Evolutionary conservation across 2,888 invertebrate genomes (phyloP).

Genomic region (Mythimna ferrago): DNA sequence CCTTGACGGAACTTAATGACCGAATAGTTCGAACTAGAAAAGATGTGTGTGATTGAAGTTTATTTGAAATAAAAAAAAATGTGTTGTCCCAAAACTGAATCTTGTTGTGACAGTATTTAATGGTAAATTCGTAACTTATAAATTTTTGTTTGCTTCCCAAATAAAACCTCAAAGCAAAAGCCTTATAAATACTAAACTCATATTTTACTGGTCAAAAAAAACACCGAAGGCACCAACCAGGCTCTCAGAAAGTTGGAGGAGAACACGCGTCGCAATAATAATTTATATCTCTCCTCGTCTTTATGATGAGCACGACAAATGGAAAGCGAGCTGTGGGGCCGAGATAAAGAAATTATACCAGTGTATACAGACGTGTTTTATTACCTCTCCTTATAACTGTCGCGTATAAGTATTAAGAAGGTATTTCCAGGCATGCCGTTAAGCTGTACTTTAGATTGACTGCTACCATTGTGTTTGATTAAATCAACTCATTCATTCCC

Average conservation of each 20-base stretch:
- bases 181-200: conserved; percentile 12
- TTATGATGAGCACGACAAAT: conserved; percentile 84
- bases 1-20: too few relatives aligned
- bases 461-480: conserved; percentile 4
- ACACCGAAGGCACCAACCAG: conserved; percentile 46
- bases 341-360: conserved; percentile 87
- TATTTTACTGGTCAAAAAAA: conserved; percentile 54
- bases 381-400: conserved; percentile 52
- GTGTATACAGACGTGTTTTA: conserved; percentile 66
- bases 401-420: conserved; percentile 43
- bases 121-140: background rate
- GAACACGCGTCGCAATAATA: conserved; percentile 76
- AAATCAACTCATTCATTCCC: background rate
- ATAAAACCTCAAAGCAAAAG: conserved; percentile 1
- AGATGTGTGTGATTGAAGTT: background rate
- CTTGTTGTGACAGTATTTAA: background rate
- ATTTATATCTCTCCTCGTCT: conserved; percentile 78
- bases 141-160: background rate
- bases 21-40: too few relatives aligned
- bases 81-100: too few relatives aligned
- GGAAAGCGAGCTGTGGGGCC: conserved; percentile 79
- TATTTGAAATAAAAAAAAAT: too few relatives aligned
- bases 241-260: conserved; percentile 54
- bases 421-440: conserved; percentile 10
- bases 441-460: conserved; percentile 28